These are phyloP conservation scores for Netelia virgata DNA, from an alignment of 2,888 invertebrate species.

Conservation along the genomic window DNA sequence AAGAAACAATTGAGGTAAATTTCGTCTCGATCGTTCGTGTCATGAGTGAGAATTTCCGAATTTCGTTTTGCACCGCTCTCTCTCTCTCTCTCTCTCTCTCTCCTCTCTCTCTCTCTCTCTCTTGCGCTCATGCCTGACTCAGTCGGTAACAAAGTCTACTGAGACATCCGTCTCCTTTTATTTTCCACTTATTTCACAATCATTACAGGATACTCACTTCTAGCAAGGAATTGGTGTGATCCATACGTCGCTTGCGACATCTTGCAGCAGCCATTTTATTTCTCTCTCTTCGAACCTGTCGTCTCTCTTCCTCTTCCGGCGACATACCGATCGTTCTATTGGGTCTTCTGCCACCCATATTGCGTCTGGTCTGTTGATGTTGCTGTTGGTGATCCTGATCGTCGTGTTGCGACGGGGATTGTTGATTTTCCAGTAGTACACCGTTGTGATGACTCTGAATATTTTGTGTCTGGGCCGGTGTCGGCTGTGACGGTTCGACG, in stretches of 20 bases:
- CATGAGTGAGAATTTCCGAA: too few relatives aligned
- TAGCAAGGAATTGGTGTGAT: conserved; percentile 96
- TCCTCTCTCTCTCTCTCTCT: too few relatives aligned
- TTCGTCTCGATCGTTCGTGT: too few relatives aligned
- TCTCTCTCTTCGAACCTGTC: conserved; percentile 94
- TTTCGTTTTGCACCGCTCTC: too few relatives aligned
- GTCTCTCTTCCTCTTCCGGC: conserved; percentile 97
- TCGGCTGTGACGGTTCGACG: conserved; percentile 85
- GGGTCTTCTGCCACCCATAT: conserved; percentile 94
- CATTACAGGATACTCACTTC: conserved; percentile 86
- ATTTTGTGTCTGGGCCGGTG: conserved; percentile 84
- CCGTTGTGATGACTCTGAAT: conserved; percentile 70
- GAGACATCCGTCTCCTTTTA: too few relatives aligned
- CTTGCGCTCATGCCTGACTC: too few relatives aligned
- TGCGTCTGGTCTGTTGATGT: conserved; percentile 87
- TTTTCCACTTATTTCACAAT: neutral
- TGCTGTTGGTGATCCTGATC: conserved; percentile 85
- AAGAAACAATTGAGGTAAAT: too few relatives aligned
- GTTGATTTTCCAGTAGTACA: conserved; percentile 68
- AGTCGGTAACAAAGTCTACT: too few relatives aligned
- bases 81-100: too few relatives aligned
- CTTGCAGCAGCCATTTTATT: conserved; percentile 99
- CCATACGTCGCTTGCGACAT: conserved; percentile 97
- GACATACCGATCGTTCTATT: conserved; percentile 91
- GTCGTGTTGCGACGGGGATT: conserved; percentile 86